Evolutionary conservation across 2,888 invertebrate species (phyloP), one percentile per base, ranked within the genome.

Genomic region (Ligdia adustata): DNA sequence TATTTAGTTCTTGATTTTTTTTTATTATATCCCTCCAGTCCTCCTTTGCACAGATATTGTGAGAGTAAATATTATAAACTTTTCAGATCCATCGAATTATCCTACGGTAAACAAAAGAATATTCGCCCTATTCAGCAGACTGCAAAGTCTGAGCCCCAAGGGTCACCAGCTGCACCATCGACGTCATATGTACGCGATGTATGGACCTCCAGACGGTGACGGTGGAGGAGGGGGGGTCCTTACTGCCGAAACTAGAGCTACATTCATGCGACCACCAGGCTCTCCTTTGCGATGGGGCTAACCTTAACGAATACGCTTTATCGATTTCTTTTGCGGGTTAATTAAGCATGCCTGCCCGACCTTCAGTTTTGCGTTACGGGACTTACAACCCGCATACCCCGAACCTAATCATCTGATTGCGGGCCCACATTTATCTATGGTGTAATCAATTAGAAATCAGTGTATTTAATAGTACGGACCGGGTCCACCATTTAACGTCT

Each of bases 261-360:
- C 75, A 1, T 72, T 85, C 48, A 71, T 83, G 67, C 72, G 90
- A 74, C 89, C 90, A 45, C 88, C 90, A 2, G 90, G 90, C 51
- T 88, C 89, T 9, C 90, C 90, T 2, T 64, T 90, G 22, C 74
- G 90, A 55, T 91, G 89, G 87, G 88, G 91, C 44, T 85, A 84
- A 65, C 48, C 31, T 9, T 26, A 15, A 16, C 14, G 13, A 13
- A 9, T 7, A 29, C 13, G 45, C 33, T 33, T 38, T 13, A 28
- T 40, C 7, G 13, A 24, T 16, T 41, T 31, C 9, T 27, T 45
- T 33, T 38, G 45, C 27, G 1, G 11, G 31, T 27, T n/a, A 13
- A 12, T 7, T 27, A 27, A n/a, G n/a, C n/a, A n/a, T n/a, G n/a
- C n/a, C n/a, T n/a, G n/a, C n/a, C n/a, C n/a, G n/a, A n/a, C n/a